phyloP scores from a whole-genome alignment of 30 jellyfish, hydroid and myxozoan species.

The Nemopilema nomurai region DNA sequence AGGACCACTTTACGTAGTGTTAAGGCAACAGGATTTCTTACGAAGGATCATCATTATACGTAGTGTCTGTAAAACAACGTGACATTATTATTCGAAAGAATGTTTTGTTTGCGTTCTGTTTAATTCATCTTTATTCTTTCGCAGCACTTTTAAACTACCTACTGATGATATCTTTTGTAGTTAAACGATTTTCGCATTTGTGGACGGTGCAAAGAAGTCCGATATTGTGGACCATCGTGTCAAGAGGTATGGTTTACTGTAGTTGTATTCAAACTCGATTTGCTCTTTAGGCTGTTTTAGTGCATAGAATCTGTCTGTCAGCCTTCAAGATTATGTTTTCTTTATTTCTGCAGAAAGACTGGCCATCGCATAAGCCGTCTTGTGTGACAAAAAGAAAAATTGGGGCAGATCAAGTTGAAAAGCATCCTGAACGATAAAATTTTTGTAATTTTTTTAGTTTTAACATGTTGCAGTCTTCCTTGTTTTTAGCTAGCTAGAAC shows the following conservation, averaged over 20 bases:
- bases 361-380: constrained; percentile 63
- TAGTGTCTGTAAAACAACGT: too few species aligned
- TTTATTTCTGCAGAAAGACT: constrained; percentile 44
- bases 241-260: constrained; percentile 38
- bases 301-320: too few species aligned
- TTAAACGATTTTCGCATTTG: constrained; percentile 61
- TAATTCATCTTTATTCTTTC: too few species aligned
- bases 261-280: background rate
- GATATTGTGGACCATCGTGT: constrained; percentile 69
- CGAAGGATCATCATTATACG: too few species aligned
- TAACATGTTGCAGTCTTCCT: background rate
- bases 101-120: too few species aligned
- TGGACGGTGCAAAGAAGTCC: constrained; percentile 57
- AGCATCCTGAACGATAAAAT: constrained; percentile 47
- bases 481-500: background rate
- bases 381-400: constrained; percentile 11
- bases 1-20: too few species aligned
- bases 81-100: too few species aligned
- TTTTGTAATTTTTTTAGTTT: too few species aligned
- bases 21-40: too few species aligned
- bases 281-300: too few species aligned
- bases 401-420: constrained; percentile 7
- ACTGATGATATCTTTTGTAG: constrained; percentile 25
- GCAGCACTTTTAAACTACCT: too few species aligned
- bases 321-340: background rate